These are phyloP conservation scores for Sebastes steindachneri DNA, from an alignment of 2,797 vertebrate species.

Conservation along the genomic window DNA sequence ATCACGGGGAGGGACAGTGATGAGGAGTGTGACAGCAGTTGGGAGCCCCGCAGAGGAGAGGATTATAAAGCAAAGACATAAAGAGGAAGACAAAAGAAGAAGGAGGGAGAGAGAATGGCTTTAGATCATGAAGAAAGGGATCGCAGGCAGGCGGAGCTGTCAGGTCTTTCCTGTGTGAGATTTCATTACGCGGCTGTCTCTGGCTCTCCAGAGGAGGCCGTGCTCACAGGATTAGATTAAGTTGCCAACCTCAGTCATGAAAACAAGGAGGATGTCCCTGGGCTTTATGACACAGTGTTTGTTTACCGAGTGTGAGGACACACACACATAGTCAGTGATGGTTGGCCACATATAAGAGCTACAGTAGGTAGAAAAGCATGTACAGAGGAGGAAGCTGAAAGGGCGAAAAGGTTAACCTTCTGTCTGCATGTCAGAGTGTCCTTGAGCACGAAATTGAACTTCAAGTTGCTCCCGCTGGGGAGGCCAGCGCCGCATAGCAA, in stretches of 20 bases:
- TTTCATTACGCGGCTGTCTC: slow-evolving; percentile 72
- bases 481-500: not conserved
- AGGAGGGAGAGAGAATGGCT: slow-evolving; percentile 23
- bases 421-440: not conserved
- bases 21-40: slow-evolving; percentile 17
- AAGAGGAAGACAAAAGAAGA: slow-evolving; percentile 11
- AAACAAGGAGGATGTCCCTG: slow-evolving; percentile 38
- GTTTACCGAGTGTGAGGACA: slow-evolving; percentile 18
- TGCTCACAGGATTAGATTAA: slow-evolving; percentile 68
- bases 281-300: slow-evolving; percentile 48
- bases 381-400: not conserved
- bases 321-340: slow-evolving; percentile 10
- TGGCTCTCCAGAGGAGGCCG: slow-evolving; percentile 34
- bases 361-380: not conserved
- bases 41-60: slow-evolving; percentile 2
- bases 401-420: not conserved
- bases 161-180: slow-evolving; percentile 58
- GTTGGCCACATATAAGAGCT: not conserved
- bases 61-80: not conserved
- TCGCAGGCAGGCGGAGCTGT: slow-evolving; percentile 49
- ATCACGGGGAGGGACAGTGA: slow-evolving; percentile 1
- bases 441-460: not conserved
- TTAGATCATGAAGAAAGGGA: slow-evolving; percentile 35
- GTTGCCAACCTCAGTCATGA: slow-evolving; percentile 50
- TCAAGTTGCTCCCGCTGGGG: not conserved